Conservation (phyloP, 2,888 invertebrate genomes). For the Drosophila quinaria region DNA sequence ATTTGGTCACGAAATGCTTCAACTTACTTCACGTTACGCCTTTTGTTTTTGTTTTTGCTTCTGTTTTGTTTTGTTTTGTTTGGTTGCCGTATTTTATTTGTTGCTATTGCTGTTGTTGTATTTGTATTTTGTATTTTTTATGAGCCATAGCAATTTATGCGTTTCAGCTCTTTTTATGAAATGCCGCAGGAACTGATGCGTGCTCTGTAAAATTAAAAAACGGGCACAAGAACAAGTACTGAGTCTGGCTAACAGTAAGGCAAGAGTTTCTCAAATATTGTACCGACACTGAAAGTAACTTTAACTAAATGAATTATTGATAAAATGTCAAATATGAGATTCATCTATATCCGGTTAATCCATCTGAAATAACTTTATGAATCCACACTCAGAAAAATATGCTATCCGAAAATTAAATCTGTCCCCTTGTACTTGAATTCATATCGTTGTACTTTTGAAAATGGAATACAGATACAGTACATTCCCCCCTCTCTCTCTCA, state of each 20-base stretch:
- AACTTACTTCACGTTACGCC: conserved; percentile 60
- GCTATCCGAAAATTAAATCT: no score
- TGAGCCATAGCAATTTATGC: conserved; percentile 79
- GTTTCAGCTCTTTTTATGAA: conserved; percentile 52
- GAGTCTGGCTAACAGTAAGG: conserved; percentile 23
- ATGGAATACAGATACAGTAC: no score
- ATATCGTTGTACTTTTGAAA: no score
- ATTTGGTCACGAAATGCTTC: conserved; percentile 83
- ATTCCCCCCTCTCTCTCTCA: not conserved
- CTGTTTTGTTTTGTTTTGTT: conserved; percentile 14
- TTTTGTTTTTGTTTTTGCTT: conserved; percentile 29
- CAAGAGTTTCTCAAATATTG: conserved; percentile 1
- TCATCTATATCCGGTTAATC: no score
- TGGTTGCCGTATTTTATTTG: conserved; percentile 28
- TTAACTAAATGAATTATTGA: not conserved
- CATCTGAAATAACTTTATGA: no score
- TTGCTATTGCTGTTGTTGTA: conserved; percentile 16
- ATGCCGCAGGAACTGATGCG: conserved; percentile 58
- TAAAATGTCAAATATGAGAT: not conserved
- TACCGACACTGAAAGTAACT: not conserved
- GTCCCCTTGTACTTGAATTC: no score
- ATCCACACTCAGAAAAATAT: no score
- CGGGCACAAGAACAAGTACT: conserved; percentile 25
- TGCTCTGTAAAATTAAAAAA: conserved; percentile 33
- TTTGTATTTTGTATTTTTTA: conserved; percentile 65